phyloP scores from a whole-genome alignment of 2,797 vertebrate genomes.

The Odontamblyopus rebecca region DNA sequence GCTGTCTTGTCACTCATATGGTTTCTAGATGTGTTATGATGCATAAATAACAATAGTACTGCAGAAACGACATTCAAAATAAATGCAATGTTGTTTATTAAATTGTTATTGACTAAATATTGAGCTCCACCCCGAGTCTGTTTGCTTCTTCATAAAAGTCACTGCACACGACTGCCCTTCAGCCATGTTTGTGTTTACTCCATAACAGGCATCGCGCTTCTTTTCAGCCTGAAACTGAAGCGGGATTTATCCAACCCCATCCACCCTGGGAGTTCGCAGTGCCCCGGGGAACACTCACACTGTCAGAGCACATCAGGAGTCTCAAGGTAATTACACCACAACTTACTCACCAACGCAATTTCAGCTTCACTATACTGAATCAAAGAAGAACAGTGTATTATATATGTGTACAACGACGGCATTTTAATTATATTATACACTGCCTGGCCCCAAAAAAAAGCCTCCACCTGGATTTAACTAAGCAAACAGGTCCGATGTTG shows the following conservation, averaged over 20 bases:
- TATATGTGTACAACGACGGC: neutral
- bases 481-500: no score
- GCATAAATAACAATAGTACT: no score
- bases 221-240: slow-evolving; percentile 61
- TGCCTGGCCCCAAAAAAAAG: no score
- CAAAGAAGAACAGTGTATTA: neutral
- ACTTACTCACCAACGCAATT: slow-evolving; percentile 5
- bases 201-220: neutral
- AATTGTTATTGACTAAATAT: no score
- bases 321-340: neutral
- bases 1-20: no score
- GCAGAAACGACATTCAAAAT: no score
- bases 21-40: no score
- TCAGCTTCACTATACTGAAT: neutral
- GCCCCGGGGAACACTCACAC: slow-evolving; percentile 56
- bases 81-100: no score
- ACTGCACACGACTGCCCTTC: neutral
- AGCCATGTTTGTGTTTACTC: neutral
- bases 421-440: neutral
- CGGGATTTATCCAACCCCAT: slow-evolving; percentile 71
- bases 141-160: no score
- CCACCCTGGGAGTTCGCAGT: slow-evolving; percentile 39
- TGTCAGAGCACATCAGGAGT: neutral
- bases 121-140: no score
- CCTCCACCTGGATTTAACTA: no score